Conservation (phyloP, 1,140 invertebrate genomes). For the Brachionus koreanus region DNA sequence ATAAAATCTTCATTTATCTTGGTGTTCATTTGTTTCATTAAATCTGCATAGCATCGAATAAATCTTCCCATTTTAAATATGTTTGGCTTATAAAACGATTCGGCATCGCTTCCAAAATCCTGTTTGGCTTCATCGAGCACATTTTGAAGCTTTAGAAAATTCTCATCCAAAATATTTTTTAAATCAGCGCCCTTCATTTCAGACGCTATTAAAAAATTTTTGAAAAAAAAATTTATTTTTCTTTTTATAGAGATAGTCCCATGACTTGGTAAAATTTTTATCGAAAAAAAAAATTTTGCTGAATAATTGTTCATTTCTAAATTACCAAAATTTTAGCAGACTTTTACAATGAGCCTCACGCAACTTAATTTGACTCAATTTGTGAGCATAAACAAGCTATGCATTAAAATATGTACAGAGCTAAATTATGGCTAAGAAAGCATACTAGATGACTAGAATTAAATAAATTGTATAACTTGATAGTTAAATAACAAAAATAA, state of each 20-base stretch:
- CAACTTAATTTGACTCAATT: not conserved
- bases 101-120: not conserved
- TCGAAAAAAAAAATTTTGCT: not conserved
- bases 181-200: not conserved
- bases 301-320: not conserved
- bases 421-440: not conserved
- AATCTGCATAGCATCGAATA: conserved; percentile 19
- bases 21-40: not conserved
- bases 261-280: conserved; percentile 3
- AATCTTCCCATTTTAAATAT: conserved; percentile 43
- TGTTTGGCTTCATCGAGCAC: not conserved
- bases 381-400: not conserved
- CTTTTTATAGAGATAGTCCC: not conserved
- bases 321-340: conserved; percentile 10
- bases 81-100: not conserved
- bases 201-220: not conserved
- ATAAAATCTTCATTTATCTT: not conserved
- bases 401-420: conserved; percentile 14
- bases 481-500: conserved; percentile 14
- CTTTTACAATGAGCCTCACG: conserved; percentile 11
- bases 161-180: not conserved
- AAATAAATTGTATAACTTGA: not conserved
- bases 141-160: not conserved
- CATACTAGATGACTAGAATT: not conserved
- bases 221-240: not conserved